Evolutionary conservation across 1,140 invertebrate species (phyloP), one percentile per base, ranked within the genome.

Genomic region (Batillaria attramentaria): DNA sequence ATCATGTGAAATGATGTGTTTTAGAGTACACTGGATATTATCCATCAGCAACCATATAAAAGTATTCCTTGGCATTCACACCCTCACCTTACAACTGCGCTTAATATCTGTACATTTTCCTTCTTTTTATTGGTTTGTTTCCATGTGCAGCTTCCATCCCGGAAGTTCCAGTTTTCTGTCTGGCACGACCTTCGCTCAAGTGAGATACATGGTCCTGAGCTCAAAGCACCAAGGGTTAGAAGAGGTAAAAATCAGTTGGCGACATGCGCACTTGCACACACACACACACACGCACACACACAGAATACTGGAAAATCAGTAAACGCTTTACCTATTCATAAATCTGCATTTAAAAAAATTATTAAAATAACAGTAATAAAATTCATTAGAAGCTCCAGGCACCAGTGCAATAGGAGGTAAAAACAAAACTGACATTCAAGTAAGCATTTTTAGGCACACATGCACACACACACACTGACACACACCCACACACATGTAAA

Each of bases 191-290:
- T 88, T 0, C 69, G 83, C 46, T 8, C 62, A 4, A 81, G 78
- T 35, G 72, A 77, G 8, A 69, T 87, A 10, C 84, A 82, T 66
- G 87, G 87, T 2, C 77, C 84, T 66, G 72, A 87, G 77, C 77
- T 88, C 33, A 86, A 87, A 66, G 86, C 86, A 65, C 87, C 87
- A 35, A 75, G 87, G 35, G 83, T 88, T 18, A 83, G 87, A 73
- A 82, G 81, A 76, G 86, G 87, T 88, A 78, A 77, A 60, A 5
- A 20, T 10, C 24, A 4, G n/a, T n/a, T n/a, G n/a, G n/a, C n/a
- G n/a, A n/a, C n/a, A n/a, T n/a, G n/a, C n/a, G n/a, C n/a, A n/a
- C n/a, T n/a, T n/a, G n/a, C n/a, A n/a, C n/a, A n/a, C n/a, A n/a
- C n/a, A n/a, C n/a, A n/a, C n/a, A n/a, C n/a, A n/a, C n/a, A n/a